Conservation (phyloP, 1,140 invertebrate genomes). For the Drosophila sulfurigaster region DNA sequence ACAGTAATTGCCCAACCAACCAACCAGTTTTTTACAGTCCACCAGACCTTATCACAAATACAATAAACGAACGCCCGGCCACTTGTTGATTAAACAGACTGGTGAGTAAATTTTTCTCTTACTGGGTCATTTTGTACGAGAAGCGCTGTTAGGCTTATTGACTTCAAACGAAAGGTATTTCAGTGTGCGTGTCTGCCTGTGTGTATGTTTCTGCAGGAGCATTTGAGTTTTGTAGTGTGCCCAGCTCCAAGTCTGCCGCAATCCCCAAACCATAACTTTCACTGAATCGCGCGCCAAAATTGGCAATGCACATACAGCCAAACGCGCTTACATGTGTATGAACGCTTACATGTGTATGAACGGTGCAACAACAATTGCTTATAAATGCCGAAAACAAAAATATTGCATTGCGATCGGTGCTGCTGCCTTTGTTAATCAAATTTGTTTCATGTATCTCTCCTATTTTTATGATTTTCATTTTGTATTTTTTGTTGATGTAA, state of each 20-base stretch:
- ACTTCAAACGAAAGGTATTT: not conserved
- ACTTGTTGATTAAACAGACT: slow-evolving; percentile 33
- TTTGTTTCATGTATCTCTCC: slow-evolving; percentile 48
- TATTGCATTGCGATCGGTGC: slow-evolving; percentile 50
- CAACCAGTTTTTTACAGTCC: slow-evolving; percentile 28
- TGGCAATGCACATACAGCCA: slow-evolving; percentile 36
- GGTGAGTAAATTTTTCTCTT: slow-evolving; percentile 42
- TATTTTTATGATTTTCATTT: slow-evolving; percentile 25
- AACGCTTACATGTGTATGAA: not conserved
- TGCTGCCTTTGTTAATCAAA: slow-evolving; percentile 60
- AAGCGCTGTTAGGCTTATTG: slow-evolving; percentile 5
- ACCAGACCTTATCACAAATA: slow-evolving; percentile 28
- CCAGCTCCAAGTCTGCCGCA: slow-evolving; percentile 26
- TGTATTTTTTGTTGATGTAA: slow-evolving; percentile 61
- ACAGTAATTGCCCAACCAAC: slow-evolving; percentile 42
- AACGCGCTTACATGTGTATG: not conserved
- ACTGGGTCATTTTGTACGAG: slow-evolving; percentile 5
- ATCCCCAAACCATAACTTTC: slow-evolving; percentile 60
- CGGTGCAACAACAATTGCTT: slow-evolving; percentile 51
- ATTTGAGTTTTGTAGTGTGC: slow-evolving; percentile 35
- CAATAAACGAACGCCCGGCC: slow-evolving; percentile 14
- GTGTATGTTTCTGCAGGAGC: not conserved
- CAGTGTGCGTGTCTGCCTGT: too few species aligned
- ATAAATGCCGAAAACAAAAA: slow-evolving; percentile 54
- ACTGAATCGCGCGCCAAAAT: slow-evolving; percentile 69